These are phyloP conservation scores for Girardinichthys multiradiatus DNA, from an alignment of 2,113 vertebrate species.

Conservation along the genomic window DNA sequence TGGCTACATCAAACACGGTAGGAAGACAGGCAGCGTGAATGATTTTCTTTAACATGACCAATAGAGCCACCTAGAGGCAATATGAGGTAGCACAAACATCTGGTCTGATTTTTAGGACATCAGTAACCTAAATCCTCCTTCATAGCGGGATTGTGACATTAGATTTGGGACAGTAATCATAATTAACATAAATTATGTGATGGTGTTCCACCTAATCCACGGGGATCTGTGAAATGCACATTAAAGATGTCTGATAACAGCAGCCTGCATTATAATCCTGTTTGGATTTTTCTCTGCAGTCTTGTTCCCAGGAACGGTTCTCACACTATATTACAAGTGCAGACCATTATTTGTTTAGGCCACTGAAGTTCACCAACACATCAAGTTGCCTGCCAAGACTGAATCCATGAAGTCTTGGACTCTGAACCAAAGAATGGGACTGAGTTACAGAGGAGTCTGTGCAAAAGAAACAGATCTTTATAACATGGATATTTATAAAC, in stretches of 20 bases:
- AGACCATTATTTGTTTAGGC: constrained; percentile 22
- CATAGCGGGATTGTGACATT: constrained; percentile 45
- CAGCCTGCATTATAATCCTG: constrained; percentile 54
- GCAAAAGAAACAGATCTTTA: constrained; percentile 29
- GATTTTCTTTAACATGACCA: constrained; percentile 31
- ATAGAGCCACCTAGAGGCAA: constrained; percentile 68
- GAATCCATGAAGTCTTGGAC: not conserved
- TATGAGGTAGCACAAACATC: constrained; percentile 30
- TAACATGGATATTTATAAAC: constrained; percentile 20
- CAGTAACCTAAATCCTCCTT: constrained; percentile 61
- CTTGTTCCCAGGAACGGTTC: constrained; percentile 47
- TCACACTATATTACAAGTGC: constrained; percentile 23
- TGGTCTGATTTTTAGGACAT: constrained; percentile 44
- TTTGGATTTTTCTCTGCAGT: constrained; percentile 31
- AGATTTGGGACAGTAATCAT: constrained; percentile 63
- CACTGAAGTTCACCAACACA: constrained; percentile 4
- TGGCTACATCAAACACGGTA: not conserved
- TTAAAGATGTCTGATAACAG: constrained; percentile 45
- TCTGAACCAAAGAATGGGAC: not conserved
- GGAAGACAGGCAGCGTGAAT: not conserved
- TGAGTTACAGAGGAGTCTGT: constrained; percentile 12
- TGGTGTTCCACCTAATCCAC: constrained; percentile 64
- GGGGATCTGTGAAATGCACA: constrained; percentile 41
- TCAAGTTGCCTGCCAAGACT: not conserved
- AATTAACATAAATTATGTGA: constrained; percentile 70